Conservation (phyloP, 2,888 invertebrate genomes). For the Drosophila emarginata region DNA sequence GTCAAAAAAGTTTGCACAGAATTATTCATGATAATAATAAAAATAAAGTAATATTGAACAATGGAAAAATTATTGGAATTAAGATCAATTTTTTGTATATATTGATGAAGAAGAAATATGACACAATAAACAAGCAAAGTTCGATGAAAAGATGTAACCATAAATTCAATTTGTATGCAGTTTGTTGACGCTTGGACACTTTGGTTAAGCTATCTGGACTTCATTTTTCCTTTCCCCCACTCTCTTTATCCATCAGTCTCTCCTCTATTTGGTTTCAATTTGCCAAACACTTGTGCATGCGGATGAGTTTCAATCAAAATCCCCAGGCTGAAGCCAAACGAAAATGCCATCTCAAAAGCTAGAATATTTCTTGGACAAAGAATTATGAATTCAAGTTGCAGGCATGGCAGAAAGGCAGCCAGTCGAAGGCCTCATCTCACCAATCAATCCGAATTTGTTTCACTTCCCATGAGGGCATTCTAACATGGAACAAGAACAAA, state of each 20-base stretch:
- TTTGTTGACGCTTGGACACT: slow-evolving; percentile 4
- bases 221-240: neutral
- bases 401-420: slow-evolving; percentile 28
- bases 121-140: neutral
- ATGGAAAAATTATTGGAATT: slow-evolving; percentile 3
- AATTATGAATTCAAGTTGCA: slow-evolving; percentile 39
- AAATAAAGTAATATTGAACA: neutral
- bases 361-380: slow-evolving; percentile 23
- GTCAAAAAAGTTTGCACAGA: neutral
- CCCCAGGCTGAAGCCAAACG: slow-evolving; percentile 22
- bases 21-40: slow-evolving; percentile 6
- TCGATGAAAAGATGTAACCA: slow-evolving; percentile 3
- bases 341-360: slow-evolving; percentile 30
- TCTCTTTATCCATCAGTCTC: neutral
- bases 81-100: neutral
- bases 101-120: neutral
- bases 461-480: slow-evolving; percentile 15
- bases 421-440: slow-evolving; percentile 24
- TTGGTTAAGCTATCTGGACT: slow-evolving; percentile 1
- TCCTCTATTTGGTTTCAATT: slow-evolving; percentile 32
- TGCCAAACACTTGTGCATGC: slow-evolving; percentile 29
- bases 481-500: neutral
- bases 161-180: slow-evolving; percentile 21
- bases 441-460: slow-evolving; percentile 42
- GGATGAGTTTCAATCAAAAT: neutral